Base-by-base conservation (phyloP, 2,888 invertebrate genomes). In the Frankliniella fusca region DNA sequence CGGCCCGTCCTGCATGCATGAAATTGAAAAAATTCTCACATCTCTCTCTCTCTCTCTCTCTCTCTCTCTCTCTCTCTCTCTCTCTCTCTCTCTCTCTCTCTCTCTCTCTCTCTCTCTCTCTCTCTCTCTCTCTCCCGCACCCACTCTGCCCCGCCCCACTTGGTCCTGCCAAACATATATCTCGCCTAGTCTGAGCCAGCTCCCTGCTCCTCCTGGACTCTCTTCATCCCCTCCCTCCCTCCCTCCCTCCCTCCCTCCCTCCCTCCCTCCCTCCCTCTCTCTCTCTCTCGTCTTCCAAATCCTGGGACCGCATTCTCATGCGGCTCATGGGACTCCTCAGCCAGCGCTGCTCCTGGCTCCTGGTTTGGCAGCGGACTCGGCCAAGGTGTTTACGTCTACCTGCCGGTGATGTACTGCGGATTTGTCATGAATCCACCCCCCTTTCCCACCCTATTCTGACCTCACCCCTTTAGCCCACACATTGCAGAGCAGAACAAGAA, bases 11-110 rank as follows among this genome's bases (percentile, higher is more conserved):
- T 5, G 38, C 38, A 38, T 38, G 5, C 38, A 38, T 38, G 38
- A 38, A 38, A 38, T 38, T 3, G 38, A 38, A 38, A 38, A 38
- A 38, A 3, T 38, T 38, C 38, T 38, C 5, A 38, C 54, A 18
- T 2, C 54, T 1, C 18, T n/a, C 18, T n/a, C 65, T n/a, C 65
- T n/a, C 65, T n/a, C 65, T n/a, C 65, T n/a, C 65, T n/a, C 65
- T n/a, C 65, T n/a, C 65, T n/a, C 65, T n/a, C 65, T n/a, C 65
- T n/a, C 65, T n/a, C 65, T n/a, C 65, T n/a, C 65, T n/a, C 65
- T n/a, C 65, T n/a, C 65, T 18, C 65, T 65, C 65, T 18, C 65
- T n/a, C 65, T 65, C 65, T n/a, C 65, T n/a, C n/a, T n/a, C 65
- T 18, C 65, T n/a, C n/a, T n/a, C 65, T n/a, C 65, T n/a, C 65